Base-by-base conservation (phyloP, 2,797 vertebrate genomes). In the Avahi laniger region DNA sequence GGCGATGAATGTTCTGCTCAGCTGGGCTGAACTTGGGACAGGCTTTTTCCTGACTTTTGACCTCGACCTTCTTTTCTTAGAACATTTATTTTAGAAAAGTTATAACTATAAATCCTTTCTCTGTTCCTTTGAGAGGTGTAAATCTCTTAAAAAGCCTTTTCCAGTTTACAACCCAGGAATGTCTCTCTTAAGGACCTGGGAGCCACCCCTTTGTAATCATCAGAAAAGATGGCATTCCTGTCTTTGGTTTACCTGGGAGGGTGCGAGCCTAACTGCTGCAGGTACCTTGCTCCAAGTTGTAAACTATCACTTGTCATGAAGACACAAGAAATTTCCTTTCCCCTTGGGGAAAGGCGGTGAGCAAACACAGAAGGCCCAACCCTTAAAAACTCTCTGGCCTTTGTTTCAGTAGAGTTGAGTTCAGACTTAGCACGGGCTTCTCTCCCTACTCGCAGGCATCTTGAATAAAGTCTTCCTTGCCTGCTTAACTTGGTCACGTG, bases 311-410 rank as follows among this genome's bases (percentile, higher is more conserved):
- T 12, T 30, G 46, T n/a, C 76, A 20, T 24, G 17, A 57, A 79
- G 72, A 1, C 1, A 14, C 2, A 35, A 80, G 50, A n/a, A 6
- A 22, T 41, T 38, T 22, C 4, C 48, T 80, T 46, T 67, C 33
- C 41, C 67, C 84, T 33, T 35, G 46, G 48, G 85, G 4, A 13
- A 63, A 72, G 33, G n/a, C 41, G 15, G 2, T 13, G 14, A 38
- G 46, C 33, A 54, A 22, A 22, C 3, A 7, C 7, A 1, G 28
- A 30, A 0, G 5, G 18, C 14, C 22, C 20, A n/a, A 0, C 41
- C 61, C 35, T 65, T n/a, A 33, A 87, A 41, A 70, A 0, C 7
- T 11, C 17, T 3, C 18, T 22, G 48, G 63, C 38, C 38, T 7
- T 43, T 12, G 2, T 33, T 69, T 61, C 38, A 11, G 80, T 11